Conservation (phyloP, 2,797 vertebrate species). For the Leptatherina wallacei region DNA sequence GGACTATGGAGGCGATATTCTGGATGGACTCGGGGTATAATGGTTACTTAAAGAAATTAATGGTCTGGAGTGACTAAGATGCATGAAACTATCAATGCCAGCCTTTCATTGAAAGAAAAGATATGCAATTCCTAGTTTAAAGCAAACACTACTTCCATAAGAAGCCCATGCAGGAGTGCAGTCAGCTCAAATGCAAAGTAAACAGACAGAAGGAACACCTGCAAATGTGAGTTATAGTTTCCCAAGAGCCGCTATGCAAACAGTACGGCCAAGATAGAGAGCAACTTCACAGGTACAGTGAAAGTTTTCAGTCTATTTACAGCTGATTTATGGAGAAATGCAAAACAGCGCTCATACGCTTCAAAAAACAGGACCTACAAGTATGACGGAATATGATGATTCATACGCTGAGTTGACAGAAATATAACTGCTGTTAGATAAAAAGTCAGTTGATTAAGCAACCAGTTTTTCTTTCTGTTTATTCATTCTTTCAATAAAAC, state of each 20-base stretch:
- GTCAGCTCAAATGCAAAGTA: neutral
- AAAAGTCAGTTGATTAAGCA: neutral
- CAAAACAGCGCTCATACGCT: neutral
- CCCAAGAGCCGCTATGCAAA: neutral
- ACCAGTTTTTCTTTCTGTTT: neutral
- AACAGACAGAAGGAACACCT: neutral
- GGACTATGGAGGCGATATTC: slow-evolving; percentile 9
- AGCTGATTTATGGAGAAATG: neutral
- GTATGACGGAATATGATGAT: neutral
- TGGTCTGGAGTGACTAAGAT: neutral
- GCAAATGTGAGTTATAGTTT: neutral
- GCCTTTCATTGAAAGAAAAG: neutral
- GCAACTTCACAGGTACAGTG: neutral
- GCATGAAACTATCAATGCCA: slow-evolving; percentile 7
- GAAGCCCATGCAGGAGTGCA: neutral
- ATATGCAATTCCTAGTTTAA: neutral
- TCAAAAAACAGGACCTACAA: neutral
- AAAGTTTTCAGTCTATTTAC: neutral
- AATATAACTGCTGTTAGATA: neutral
- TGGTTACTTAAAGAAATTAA: slow-evolving; percentile 10
- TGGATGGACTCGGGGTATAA: neutral
- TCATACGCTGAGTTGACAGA: neutral
- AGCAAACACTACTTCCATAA: neutral
- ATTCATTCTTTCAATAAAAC: neutral
- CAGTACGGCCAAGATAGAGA: neutral